These are phyloP conservation scores for Kudoa iwatai DNA, from an alignment of 30 jellyfish, hydroid and myxozoan genomes.

Conservation along the genomic window DNA sequence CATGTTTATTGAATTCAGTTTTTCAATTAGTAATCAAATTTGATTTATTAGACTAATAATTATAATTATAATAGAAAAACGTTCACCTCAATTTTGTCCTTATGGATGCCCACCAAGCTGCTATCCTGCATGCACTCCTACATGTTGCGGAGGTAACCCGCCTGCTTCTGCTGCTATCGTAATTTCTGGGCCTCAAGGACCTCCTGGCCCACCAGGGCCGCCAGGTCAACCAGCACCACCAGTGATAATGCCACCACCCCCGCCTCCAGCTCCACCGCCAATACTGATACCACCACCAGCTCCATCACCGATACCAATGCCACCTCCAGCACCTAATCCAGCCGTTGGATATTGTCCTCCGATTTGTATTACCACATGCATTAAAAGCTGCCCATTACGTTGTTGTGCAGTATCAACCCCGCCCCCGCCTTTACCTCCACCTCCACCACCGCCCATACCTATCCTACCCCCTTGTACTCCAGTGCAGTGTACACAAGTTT, in stretches of 20 bases:
- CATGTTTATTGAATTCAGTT: too few species aligned
- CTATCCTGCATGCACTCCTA: background rate
- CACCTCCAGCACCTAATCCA: background rate
- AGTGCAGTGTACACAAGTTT: background rate
- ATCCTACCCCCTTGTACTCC: slow-evolving; percentile 1
- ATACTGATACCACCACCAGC: slow-evolving; percentile 2
- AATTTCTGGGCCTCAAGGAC: slow-evolving; percentile 1
- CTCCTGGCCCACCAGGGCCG: slow-evolving; percentile 1
- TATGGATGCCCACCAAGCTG: background rate
- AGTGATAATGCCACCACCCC: slow-evolving; percentile 2
- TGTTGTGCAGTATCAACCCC: slow-evolving; percentile 1
- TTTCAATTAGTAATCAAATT: background rate
- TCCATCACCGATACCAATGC: slow-evolving; percentile 1
- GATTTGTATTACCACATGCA: slow-evolving; percentile 1
- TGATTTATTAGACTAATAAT: too few species aligned
- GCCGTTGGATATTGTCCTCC: background rate
- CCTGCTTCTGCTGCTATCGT: background rate
- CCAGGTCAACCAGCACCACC: background rate
- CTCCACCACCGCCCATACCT: background rate
- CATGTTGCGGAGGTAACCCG: background rate
- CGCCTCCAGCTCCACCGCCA: slow-evolving; percentile 1
- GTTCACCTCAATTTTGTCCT: background rate
- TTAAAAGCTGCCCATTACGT: background rate
- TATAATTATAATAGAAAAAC: too few species aligned
- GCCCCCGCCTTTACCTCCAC: slow-evolving; percentile 1